Base-by-base conservation (phyloP, 2,888 invertebrate species). In the Strigamia maritima region DNA sequence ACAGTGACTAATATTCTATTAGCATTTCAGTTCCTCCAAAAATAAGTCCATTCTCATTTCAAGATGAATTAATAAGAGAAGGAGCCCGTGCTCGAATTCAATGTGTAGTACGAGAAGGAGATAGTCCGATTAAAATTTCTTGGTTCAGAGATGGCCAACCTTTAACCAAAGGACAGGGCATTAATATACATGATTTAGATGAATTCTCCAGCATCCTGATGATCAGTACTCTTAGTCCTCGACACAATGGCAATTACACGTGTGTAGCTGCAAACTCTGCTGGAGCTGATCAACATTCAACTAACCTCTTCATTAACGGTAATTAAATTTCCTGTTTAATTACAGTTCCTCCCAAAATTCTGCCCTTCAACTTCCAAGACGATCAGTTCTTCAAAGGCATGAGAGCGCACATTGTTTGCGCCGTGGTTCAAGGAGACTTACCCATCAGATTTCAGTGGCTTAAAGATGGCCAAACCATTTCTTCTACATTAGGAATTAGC, bases 31-130 rank as follows among this genome's bases (percentile, higher is more conserved):
- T 35, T 65, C 38, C 49, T 77, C 89, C 89, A 65, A 86, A 88
- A 84, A 88, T 89, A 82, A 88, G 88, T 81, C 88, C 88, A 81
- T 89, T 89, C 83, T 85, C 85, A 82, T 89, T 89, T 83, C 88
- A 85, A 75, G 87, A 86, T 75, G 75, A 75, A 38, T 75, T 75
- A 75, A 40, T 75, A 8, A 75, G 38, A 40, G 75, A 75, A 75
- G 75, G 75, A 75, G 40, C 40, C n/a, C 35, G 75, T 22, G 75
- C 38, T 19, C 35, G 75, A 75, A 40, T 75, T 40, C 40, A 35
- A 14, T 79, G 79, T 76, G 38, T 79, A 24, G 75, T 79, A 26
- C 49, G 74, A 44, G 40, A 54, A 44, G 79, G 86, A 8, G 86
- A 86, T 81, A 82, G 84, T 38, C 86, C 86, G 24, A 83, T 86